Base-by-base conservation (phyloP, 2,797 vertebrate species). In the Pantherophis alleghaniensis region DNA sequence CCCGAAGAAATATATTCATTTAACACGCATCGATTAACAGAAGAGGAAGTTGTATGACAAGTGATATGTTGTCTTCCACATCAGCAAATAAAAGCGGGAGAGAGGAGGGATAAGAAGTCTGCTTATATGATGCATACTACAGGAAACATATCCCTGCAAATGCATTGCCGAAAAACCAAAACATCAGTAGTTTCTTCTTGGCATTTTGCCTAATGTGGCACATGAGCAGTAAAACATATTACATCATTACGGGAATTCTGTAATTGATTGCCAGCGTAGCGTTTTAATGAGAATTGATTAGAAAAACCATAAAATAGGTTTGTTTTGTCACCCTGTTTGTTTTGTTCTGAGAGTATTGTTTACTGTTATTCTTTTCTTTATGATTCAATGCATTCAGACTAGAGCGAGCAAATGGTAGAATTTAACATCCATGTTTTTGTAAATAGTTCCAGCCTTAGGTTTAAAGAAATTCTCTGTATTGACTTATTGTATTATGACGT, bases 11-110 rank as follows among this genome's bases (percentile, higher is more conserved):
- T 86, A 0, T 1, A 86, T 42, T 24, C 63, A 0, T 91, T 91
- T 47, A 69, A 56, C 11, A 53, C n/a, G 26, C 89, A 91, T 92
- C 86, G 94, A 60, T 93, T 57, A 22, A 94, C 87, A 92, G 92
- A 95, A 95, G 59, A 37, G 93, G 91, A 60, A 90, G 37, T 94
- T 37, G 0, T 2, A 55, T 86, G 47, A 88, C 92, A 90, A 37
- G 0, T 88, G 91, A 1, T 24, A 12, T 5, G 1, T 1, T 0
- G 0, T 2, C 69, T 94, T 88, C 57, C 86, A 91, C 57, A 87
- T 92, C 88, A 74, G 42, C 7, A 24, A 60, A 88, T 87, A 90
- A 47, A 66, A 88, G 47, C 20, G 18, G n/a, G 42, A 56, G 56
- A 42, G 18, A 74, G 18, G 20, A 79, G 37, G 18, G 37, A 22